Percentiles rank a stretch among this genome's conserved stretches.
These are phyloP conservation scores for Hestina assimilis DNA, from an alignment of 1,140 invertebrate species.

Conservation along the genomic window DNA sequence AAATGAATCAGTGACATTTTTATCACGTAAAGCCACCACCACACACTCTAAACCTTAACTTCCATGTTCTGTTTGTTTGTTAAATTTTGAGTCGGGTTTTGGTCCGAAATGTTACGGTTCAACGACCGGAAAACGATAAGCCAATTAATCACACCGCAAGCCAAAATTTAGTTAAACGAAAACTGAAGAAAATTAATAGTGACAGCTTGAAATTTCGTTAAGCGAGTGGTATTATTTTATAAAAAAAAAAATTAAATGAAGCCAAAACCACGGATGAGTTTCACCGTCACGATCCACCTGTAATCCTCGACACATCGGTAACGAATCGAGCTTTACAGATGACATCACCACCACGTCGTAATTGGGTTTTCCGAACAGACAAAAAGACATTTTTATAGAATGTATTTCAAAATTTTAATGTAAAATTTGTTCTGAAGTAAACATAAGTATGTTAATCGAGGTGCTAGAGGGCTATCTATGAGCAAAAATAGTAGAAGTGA, in stretches of 20 bases:
- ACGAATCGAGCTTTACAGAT: constrained; percentile 4
- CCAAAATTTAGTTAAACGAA: constrained; percentile 71
- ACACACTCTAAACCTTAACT: constrained; percentile 77
- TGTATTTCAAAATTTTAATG: too few species aligned
- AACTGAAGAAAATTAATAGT: constrained; percentile 72
- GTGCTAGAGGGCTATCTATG: too few species aligned
- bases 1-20: constrained; percentile 66
- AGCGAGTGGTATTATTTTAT: constrained; percentile 74
- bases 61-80: constrained; percentile 61
- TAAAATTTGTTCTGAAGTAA: neutral
- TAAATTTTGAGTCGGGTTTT: constrained; percentile 71
- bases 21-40: constrained; percentile 73
- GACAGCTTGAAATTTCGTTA: constrained; percentile 72
- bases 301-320: constrained; percentile 5
- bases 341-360: constrained; percentile 19
- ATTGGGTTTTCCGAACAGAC: constrained; percentile 18
- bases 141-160: constrained; percentile 78
- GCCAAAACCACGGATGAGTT: constrained; percentile 76
- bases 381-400: neutral
- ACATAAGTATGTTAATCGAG: neutral
- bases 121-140: constrained; percentile 45
- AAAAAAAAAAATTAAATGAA: constrained; percentile 72
- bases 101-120: constrained; percentile 32
- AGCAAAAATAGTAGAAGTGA: too few species aligned
- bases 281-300: constrained; percentile 28